Percentiles rank a stretch among this genome's conserved stretches.
Conservation (phyloP, 2,888 invertebrate genomes). For the Nezara viridula region DNA sequence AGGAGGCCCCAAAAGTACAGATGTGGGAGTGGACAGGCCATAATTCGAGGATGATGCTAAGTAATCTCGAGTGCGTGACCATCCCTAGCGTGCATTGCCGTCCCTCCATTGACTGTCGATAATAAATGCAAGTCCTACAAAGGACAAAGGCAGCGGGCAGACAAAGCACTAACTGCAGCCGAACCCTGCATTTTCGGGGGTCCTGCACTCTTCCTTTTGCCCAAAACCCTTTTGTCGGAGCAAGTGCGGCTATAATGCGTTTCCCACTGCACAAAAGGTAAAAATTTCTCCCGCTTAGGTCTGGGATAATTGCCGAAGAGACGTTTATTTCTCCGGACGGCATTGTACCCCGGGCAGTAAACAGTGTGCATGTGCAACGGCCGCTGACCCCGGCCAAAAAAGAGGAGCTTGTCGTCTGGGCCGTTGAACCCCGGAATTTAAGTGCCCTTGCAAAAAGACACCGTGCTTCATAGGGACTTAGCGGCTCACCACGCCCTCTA, state of each 20-base stretch:
- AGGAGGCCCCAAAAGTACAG: neutral
- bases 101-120: neutral
- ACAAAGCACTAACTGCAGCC: slow-evolving; percentile 18
- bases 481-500: slow-evolving; percentile 30
- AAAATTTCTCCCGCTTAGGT: slow-evolving; percentile 41
- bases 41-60: slow-evolving; percentile 21
- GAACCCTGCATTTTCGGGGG: slow-evolving; percentile 45
- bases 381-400: slow-evolving; percentile 47
- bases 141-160: neutral
- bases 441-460: slow-evolving; percentile 53
- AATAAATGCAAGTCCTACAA: slow-evolving; percentile 17
- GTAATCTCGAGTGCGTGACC: slow-evolving; percentile 19
- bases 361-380: slow-evolving; percentile 57
- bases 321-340: slow-evolving; percentile 53
- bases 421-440: slow-evolving; percentile 54
- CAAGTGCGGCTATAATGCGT: slow-evolving; percentile 20
- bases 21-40: neutral
- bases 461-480: slow-evolving; percentile 47
- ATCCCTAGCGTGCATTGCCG: neutral
- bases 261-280: slow-evolving; percentile 38
- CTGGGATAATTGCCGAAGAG: slow-evolving; percentile 55
- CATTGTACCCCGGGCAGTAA: slow-evolving; percentile 52
- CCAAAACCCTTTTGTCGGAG: neutral
- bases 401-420: slow-evolving; percentile 55
- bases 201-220: slow-evolving; percentile 19